Base-by-base conservation (phyloP, 2,888 invertebrate species). In the Synergus japonicus region DNA sequence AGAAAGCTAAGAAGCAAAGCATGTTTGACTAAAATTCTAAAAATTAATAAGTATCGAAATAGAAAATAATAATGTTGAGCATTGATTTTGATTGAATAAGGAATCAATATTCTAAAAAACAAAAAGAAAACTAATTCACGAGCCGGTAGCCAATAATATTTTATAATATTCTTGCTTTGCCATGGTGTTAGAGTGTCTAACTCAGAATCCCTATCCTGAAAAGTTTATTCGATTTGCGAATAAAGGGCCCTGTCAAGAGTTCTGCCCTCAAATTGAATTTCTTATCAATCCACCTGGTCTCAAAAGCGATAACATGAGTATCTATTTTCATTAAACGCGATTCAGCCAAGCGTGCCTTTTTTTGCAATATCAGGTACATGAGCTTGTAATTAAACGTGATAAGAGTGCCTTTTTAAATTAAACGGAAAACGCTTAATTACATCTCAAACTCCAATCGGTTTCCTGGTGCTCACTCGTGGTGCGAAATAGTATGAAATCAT, bases 371-470 rank as follows among this genome's bases (percentile, higher is more conserved):
- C 49, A 69, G 29, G 69, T 69, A 29, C 29, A 29, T 29, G 18
- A 69, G 69, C 29, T 15, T 69, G 15, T 69, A 49, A 69, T 69
- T 69, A 49, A 69, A 69, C 15, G 29, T 69, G 49, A 69, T 69
- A 49, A 69, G 49, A 69, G 69, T 49, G 46, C 46, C 29, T 49
- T 69, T 69, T 49, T 29, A 69, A 69, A 69, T 69, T 49, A 69
- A 49, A 69, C 49, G 49, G 29, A 69, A 69, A 69, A 69, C 29
- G 37, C 49, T 49, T 69, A 69, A 69, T 69, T 69, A 69, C 49
- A 49, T 69, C 69, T 69, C 29, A 49, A 69, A 69, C 69, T 69
- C 49, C 49, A 69, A 69, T 29, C 49, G 69, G 69, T 69, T 69
- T 69, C 49, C 69, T 69, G 49, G 37, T 69, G 69, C 15, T 49